Conservation (phyloP, 2,113 vertebrate species). For the Micronycteris hirsuta region DNA sequence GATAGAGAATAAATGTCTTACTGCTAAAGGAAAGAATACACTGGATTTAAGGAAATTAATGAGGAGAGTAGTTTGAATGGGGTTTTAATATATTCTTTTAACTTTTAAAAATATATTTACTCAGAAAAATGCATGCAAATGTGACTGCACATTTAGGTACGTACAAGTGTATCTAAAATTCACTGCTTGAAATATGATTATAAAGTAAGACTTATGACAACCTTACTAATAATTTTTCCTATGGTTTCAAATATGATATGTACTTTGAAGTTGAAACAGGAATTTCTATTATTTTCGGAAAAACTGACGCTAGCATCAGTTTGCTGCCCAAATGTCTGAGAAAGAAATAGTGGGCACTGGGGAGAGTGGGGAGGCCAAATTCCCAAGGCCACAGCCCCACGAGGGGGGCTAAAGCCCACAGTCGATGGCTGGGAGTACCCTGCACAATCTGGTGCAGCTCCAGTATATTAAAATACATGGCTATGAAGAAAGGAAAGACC, state of each 20-base stretch:
- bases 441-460: neutral
- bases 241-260: neutral
- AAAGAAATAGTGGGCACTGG: neutral
- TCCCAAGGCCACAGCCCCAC: neutral
- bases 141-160: neutral
- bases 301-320: neutral
- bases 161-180: neutral
- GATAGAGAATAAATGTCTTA: neutral
- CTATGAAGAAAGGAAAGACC: neutral
- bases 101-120: neutral
- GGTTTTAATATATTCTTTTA: neutral
- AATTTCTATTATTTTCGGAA: neutral
- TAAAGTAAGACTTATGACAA: neutral
- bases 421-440: accelerated
- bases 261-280: neutral
- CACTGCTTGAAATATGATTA: neutral
- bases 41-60: neutral
- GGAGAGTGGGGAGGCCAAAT: neutral
- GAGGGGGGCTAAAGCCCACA: neutral
- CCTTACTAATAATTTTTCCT: neutral
- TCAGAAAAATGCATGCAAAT: neutral
- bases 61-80: neutral
- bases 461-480: neutral
- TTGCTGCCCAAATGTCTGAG: neutral
- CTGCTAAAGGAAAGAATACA: neutral